Evolutionary conservation across 1,140 invertebrate genomes (phyloP), one percentile per base, ranked within the genome.

Genomic region (Hesperophylax magnus): DNA sequence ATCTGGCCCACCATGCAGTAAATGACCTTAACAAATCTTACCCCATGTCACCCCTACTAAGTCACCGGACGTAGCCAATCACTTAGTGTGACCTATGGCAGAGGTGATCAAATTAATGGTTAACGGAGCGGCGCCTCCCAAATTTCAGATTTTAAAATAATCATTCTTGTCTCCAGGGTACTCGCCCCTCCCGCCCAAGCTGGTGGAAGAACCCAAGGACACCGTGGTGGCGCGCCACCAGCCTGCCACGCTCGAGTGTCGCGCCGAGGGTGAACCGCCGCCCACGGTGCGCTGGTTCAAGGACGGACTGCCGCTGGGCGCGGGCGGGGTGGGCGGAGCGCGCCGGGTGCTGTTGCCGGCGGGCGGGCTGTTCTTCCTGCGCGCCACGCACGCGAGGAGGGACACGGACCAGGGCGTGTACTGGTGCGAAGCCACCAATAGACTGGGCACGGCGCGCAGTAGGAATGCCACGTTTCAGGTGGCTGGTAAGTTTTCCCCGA

Each of bases 391-490:
- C 84, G 88, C 89, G 76, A 92, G 95, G 85, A 94, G 94, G 84
- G 95, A 96, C 87, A 93, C 92, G 67, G 95, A 97, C 89, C 94
- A 93, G 63, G 96, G 96, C 63, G 91, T 94, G 6, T 98, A 97
- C 88, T 97, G 96, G 94, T 98, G 97, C 87, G 95, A 97, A 86
- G 96, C 96, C 0, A 93, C 93, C 34, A 98, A 97, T 88, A 90
- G 92, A 67, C 92, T 95, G 84, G 95, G 96, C 39, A 94, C 92
- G 79, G 94, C 93, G 22, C 91, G 94, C 82, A 96, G 95, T 87
- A 90, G 94, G 81, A 97, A 97, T 88, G 96, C 96, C 47, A 95
- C 95, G 3, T 89, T 97, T 58, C 93, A 95, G 87, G 94, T 97
- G 78, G 96, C 96, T 87, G 94, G 96, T 97, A 90, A 93, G 72